A percentile compares a stretch with the other conserved stretches of the same genome.
Evolutionary conservation across 2,113 vertebrate genomes (phyloP).

Genomic region (Crotalus horridus): DNA sequence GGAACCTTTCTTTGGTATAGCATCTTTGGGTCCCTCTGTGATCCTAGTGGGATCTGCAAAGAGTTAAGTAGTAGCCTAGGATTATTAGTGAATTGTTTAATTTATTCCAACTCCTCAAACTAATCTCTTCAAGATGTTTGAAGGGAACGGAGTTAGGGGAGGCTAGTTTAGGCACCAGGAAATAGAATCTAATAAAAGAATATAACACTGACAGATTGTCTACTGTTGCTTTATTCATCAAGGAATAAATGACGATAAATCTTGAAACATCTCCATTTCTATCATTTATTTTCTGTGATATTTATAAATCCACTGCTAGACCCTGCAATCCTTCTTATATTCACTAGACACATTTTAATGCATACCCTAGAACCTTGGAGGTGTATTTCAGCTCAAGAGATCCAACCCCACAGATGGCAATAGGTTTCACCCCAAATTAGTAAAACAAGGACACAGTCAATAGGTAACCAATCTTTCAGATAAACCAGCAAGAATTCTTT

Average conservation of each 20-base stretch:
- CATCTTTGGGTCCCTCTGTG: constrained; percentile 78
- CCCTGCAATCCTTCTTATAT: not conserved
- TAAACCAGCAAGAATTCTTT: not conserved
- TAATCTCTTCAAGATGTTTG: not conserved
- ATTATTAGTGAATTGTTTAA: not conserved
- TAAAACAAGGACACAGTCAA: not conserved
- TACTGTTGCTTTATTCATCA: not conserved
- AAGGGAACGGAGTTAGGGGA: not conserved
- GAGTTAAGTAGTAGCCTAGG: not conserved
- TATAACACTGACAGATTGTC: not conserved
- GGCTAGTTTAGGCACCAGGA: not conserved
- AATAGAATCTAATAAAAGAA: not conserved
- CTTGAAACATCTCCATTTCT: not conserved
- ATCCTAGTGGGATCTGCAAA: constrained; percentile 88
- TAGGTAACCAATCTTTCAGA: not conserved
- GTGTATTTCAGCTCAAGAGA: not conserved
- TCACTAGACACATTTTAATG: not conserved
- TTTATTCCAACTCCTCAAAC: rapidly evolving
- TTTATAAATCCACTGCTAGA: not conserved
- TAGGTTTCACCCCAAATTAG: not conserved
- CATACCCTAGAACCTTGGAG: not conserved
- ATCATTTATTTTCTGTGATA: rapidly evolving
- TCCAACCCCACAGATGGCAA: not conserved
- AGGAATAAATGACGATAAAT: rapidly evolving
- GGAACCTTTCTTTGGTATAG: constrained; percentile 74